These are phyloP conservation scores for Adineta ricciae DNA, from an alignment of 2,888 invertebrate genomes.

Conservation along the genomic window DNA sequence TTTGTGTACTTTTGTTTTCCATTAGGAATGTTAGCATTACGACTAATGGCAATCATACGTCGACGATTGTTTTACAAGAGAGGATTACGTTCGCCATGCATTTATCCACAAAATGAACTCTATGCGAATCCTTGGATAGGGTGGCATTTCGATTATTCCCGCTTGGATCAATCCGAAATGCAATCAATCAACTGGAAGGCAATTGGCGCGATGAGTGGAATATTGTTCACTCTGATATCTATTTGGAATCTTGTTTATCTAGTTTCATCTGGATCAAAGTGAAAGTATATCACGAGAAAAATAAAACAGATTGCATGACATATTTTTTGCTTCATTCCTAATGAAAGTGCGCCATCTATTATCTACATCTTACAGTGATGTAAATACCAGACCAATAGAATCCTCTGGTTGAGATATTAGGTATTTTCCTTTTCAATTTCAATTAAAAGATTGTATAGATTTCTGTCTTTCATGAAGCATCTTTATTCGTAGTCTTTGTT, in stretches of 20 bases:
- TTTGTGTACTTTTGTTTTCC: not conserved
- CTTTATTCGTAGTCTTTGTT: too few relatives aligned
- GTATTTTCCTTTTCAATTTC: too few relatives aligned
- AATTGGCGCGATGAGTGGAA: not conserved
- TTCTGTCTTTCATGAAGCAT: too few relatives aligned
- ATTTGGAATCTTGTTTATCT: not conserved
- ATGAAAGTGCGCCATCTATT: too few relatives aligned
- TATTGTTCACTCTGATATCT: not conserved
- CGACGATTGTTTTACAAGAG: not conserved
- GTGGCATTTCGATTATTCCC: not conserved
- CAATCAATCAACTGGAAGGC: not conserved
- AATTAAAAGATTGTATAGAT: too few relatives aligned
- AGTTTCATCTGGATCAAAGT: not conserved
- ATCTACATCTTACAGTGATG: too few relatives aligned
- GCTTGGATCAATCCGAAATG: not conserved
- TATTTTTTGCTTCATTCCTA: too few relatives aligned
- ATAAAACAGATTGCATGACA: too few relatives aligned
- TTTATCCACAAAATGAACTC: not conserved
- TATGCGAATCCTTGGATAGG: not conserved
- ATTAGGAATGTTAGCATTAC: not conserved
- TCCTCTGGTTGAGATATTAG: too few relatives aligned
- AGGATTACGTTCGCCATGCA: not conserved
- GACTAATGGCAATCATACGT: not conserved
- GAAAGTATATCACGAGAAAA: too few relatives aligned
- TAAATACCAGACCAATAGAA: too few relatives aligned